Percentiles rank a stretch among this genome's conserved stretches.
These are phyloP conservation scores for Neuroscelio doddi DNA, from an alignment of 2,888 invertebrate species.

Conservation along the genomic window DNA sequence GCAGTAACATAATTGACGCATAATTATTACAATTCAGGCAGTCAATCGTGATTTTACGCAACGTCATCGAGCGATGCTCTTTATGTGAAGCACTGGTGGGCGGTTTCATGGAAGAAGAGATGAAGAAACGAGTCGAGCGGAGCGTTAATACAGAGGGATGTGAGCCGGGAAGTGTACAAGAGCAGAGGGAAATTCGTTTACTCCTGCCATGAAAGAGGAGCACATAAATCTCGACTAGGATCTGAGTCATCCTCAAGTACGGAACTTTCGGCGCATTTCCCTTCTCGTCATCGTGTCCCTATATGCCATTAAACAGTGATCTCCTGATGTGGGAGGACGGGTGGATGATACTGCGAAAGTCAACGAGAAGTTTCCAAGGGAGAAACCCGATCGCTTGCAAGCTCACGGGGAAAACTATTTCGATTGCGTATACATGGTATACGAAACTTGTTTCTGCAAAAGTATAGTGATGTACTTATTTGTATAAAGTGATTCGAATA, in stretches of 20 bases:
- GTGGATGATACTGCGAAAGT: conserved; percentile 28
- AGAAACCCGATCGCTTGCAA: conserved; percentile 35
- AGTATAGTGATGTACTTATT: no score
- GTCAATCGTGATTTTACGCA: conserved; percentile 26
- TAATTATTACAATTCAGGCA: conserved; percentile 39
- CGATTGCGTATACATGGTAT: conserved; percentile 1
- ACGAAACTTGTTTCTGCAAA: conserved; percentile 4
- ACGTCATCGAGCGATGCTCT: conserved; percentile 28
- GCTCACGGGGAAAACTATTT: conserved; percentile 36
- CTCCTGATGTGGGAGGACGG: conserved; percentile 42
- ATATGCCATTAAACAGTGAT: conserved; percentile 58
- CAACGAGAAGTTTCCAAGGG: conserved; percentile 31
- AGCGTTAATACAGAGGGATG: conserved; percentile 29
- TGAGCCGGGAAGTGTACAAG: conserved; percentile 25
- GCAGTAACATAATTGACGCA: conserved; percentile 45
- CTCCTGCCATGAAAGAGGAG: conserved; percentile 51
- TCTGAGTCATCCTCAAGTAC: conserved; percentile 44
- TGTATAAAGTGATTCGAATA: no score
- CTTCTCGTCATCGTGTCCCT: conserved; percentile 48
- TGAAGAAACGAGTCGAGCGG: conserved; percentile 21
- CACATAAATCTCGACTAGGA: conserved; percentile 58
- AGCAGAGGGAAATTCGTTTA: conserved; percentile 59
- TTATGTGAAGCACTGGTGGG: conserved; percentile 2
- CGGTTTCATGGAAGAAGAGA: conserved; percentile 7
- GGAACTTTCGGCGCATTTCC: conserved; percentile 55